Percentiles rank a stretch among this genome's conserved stretches.
These are phyloP conservation scores for Nineta flava DNA, from an alignment of 2,888 invertebrate species.

Conservation along the genomic window DNA sequence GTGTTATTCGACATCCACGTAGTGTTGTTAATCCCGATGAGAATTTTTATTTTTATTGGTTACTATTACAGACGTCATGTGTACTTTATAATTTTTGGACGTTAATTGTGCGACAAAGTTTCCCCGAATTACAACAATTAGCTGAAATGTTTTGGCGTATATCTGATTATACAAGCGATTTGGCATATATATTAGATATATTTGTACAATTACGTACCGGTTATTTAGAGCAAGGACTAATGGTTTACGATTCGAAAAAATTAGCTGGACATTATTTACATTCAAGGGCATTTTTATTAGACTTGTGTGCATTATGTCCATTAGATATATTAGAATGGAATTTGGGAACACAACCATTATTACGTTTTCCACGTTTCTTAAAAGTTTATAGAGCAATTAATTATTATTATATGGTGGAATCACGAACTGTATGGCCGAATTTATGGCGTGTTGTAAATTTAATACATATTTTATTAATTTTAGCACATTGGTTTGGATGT, in stretches of 20 bases:
- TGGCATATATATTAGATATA: conserved; percentile 77
- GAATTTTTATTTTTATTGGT: conserved; percentile 92
- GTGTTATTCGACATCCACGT: conserved; percentile 54
- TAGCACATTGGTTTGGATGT: conserved; percentile 96
- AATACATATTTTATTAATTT: conserved; percentile 83
- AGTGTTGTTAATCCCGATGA: conserved; percentile 90
- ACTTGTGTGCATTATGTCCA: conserved; percentile 67
- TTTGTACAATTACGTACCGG: conserved; percentile 86
- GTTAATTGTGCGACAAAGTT: conserved; percentile 84
- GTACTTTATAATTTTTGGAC: conserved; percentile 94
- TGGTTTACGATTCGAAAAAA: conserved; percentile 85
- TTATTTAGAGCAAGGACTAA: conserved; percentile 85
- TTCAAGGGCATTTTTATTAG: conserved; percentile 71
- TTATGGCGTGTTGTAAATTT: conserved; percentile 90
- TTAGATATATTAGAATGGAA: conserved; percentile 75
- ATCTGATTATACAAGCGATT: conserved; percentile 73
- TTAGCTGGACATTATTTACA: conserved; percentile 76
- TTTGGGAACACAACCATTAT: conserved; percentile 68
- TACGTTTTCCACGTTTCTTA: conserved; percentile 76
- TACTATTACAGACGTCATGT: conserved; percentile 73
- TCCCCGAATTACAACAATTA: conserved; percentile 70
- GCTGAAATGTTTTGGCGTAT: conserved; percentile 62
- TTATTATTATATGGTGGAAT: conserved; percentile 93
- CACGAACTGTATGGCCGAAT: conserved; percentile 89
- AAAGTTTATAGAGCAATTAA: conserved; percentile 84